Conservation (phyloP, 2,113 vertebrate species). For the Lampris megalopsis region DNA sequence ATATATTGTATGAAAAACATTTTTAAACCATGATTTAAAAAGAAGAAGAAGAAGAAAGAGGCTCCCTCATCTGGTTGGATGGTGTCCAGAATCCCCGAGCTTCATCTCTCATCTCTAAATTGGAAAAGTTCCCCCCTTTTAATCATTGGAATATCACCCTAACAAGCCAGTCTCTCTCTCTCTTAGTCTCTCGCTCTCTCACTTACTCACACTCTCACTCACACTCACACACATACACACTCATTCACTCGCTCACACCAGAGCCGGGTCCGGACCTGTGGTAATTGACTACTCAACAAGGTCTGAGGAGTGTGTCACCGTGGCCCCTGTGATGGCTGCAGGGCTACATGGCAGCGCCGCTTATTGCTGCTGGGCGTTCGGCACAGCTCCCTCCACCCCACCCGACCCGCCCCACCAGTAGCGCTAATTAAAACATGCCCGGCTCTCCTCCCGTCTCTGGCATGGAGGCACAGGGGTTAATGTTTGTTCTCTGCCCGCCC, state of each 20-base stretch:
- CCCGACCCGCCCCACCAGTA: slow-evolving; percentile 25
- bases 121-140: slow-evolving; percentile 60
- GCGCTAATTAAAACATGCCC: slow-evolving; percentile 77
- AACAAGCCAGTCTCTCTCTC: slow-evolving; percentile 28
- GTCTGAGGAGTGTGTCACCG: slow-evolving; percentile 62
- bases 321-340: slow-evolving; percentile 58
- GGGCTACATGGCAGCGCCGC: slow-evolving; percentile 53
- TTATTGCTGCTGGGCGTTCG: slow-evolving; percentile 49
- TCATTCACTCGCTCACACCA: slow-evolving; percentile 50
- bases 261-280: slow-evolving; percentile 47
- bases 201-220: neutral
- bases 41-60: neutral
- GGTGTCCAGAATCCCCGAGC: slow-evolving; percentile 41
- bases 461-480: slow-evolving; percentile 68
- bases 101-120: slow-evolving; percentile 54
- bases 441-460: slow-evolving; percentile 48
- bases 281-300: slow-evolving; percentile 79
- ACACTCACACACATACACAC: slow-evolving; percentile 15
- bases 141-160: slow-evolving; percentile 59
- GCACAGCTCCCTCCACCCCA: slow-evolving; percentile 17
- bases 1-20: no score
- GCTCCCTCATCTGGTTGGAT: slow-evolving; percentile 18
- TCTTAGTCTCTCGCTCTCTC: neutral
- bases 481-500: slow-evolving; percentile 63
- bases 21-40: slow-evolving; percentile 15